These are phyloP conservation scores for Pitangus sulphuratus DNA, from an alignment of 2,797 vertebrate genomes.

Conservation along the genomic window DNA sequence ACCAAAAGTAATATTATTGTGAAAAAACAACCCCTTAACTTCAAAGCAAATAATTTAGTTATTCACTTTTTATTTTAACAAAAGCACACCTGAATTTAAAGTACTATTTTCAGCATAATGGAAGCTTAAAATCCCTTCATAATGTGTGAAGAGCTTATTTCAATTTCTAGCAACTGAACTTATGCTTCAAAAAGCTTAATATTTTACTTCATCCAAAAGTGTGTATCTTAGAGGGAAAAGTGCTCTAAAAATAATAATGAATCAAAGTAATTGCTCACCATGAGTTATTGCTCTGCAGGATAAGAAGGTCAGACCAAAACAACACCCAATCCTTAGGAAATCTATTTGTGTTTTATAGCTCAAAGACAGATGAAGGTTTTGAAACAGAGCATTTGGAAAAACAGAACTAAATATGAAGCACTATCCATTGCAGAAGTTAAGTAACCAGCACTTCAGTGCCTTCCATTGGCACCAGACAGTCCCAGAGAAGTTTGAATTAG, in stretches of 20 bases:
- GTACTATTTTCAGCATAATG: background rate
- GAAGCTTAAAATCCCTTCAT: background rate
- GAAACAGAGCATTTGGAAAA: background rate
- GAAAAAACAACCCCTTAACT: background rate
- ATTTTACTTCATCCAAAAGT: background rate
- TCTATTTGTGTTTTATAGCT: background rate
- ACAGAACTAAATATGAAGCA: background rate
- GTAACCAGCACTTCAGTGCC: background rate
- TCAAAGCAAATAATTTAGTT: constrained; percentile 24
- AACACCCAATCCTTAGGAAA: background rate
- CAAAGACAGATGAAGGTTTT: background rate
- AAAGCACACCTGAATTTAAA: constrained; percentile 5
- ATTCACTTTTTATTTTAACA: background rate
- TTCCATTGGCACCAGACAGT: background rate
- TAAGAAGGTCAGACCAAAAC: background rate
- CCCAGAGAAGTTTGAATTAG: background rate
- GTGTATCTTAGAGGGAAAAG: background rate
- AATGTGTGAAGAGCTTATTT: background rate
- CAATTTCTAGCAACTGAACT: background rate
- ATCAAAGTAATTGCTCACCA: constrained; percentile 10
- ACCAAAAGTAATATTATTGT: background rate
- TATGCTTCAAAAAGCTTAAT: background rate
- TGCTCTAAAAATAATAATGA: background rate
- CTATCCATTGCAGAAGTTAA: background rate
- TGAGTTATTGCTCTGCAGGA: background rate